phyloP scores from a whole-genome alignment of 92 coral and sea anemone species.

The Palythoa grandis region DNA sequence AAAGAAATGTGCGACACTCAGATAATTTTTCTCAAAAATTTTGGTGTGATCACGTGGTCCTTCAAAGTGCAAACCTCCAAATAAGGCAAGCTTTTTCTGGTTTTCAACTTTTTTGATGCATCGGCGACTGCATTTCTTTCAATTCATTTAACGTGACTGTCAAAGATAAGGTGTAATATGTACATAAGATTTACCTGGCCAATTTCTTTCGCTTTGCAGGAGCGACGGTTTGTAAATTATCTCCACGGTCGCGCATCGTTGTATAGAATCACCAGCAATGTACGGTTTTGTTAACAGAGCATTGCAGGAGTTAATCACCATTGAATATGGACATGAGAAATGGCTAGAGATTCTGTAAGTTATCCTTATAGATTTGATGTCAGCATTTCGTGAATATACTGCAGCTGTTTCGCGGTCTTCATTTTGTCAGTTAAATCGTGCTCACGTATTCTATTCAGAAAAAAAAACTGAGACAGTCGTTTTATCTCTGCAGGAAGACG shows the following conservation, averaged over 20 bases:
- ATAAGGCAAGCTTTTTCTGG: no score
- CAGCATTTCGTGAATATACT: not conserved
- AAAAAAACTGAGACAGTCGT: not conserved
- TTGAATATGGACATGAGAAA: slow-evolving; percentile 82
- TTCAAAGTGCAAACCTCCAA: no score
- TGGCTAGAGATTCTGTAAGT: slow-evolving; percentile 95
- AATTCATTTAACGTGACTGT: no score
- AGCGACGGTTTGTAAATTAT: not conserved
- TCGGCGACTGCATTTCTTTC: no score
- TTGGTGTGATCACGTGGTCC: no score
- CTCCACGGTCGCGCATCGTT: not conserved
- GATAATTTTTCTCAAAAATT: no score
- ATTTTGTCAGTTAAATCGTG: slow-evolving; percentile 10
- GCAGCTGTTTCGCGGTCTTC: not conserved
- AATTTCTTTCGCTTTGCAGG: no score
- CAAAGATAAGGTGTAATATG: no score
- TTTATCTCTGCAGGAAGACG: slow-evolving; percentile 63
- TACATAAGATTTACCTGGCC: no score
- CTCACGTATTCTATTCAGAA: not conserved
- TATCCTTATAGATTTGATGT: not conserved
- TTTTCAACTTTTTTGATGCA: no score
- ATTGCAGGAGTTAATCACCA: slow-evolving; percentile 84
- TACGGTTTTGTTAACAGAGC: slow-evolving; percentile 97
- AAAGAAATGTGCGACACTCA: no score
- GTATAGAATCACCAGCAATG: slow-evolving; percentile 47